Evolutionary conservation across 2,113 vertebrate species (phyloP).

Genomic region (Dolichotis patagonum): DNA sequence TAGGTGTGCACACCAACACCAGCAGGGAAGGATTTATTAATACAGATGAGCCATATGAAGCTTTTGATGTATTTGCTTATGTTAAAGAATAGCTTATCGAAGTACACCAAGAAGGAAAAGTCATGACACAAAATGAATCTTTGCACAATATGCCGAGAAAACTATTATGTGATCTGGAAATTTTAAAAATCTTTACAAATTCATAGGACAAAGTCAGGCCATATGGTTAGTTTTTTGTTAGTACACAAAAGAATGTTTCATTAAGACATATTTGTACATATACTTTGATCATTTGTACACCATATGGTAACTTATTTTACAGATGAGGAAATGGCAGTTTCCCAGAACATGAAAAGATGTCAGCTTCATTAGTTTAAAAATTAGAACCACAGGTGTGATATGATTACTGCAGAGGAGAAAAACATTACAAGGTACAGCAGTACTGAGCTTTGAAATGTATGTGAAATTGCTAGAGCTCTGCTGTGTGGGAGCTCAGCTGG

Average conservation of each 20-base stretch:
- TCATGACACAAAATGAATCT: not conserved
- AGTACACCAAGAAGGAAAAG: conserved; percentile 25
- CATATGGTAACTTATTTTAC: not conserved
- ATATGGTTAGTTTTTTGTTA: not conserved
- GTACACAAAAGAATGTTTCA: not conserved
- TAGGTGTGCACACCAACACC: not conserved
- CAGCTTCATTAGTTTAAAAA: not conserved
- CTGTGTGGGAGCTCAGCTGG: not conserved
- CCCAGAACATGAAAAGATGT: not conserved
- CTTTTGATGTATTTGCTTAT: not conserved
- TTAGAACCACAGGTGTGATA: not conserved
- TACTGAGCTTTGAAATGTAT: not conserved
- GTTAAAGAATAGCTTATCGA: not conserved
- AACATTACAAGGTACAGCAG: not conserved
- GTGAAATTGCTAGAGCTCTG: not conserved
- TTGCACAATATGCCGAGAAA: not conserved
- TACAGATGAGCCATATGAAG: not conserved
- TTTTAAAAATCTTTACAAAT: not conserved
- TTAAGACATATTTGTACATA: not conserved
- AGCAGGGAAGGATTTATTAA: not conserved
- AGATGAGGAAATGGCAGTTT: conserved; percentile 1
- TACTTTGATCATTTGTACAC: not conserved
- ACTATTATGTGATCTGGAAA: not conserved
- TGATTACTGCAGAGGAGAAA: not conserved
- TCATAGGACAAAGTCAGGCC: not conserved